Evolutionary conservation across 2,888 invertebrate genomes (phyloP).

Genomic region (Drosophila eohydei): DNA sequence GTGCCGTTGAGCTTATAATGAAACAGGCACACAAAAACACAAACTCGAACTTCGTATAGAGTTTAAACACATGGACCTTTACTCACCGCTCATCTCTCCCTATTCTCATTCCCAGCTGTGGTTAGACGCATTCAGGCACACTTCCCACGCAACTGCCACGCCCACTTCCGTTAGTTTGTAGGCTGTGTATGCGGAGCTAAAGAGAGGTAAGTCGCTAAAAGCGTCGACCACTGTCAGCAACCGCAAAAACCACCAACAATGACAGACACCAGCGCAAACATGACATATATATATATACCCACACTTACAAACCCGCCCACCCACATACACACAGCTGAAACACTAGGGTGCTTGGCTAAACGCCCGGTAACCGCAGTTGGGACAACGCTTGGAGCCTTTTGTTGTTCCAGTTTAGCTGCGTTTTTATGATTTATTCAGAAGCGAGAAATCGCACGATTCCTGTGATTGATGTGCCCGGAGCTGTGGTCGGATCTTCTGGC

Average conservation of each 20-base stretch:
- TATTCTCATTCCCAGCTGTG: conserved; percentile 2
- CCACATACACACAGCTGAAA: background rate
- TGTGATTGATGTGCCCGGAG: conserved; percentile 66
- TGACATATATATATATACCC: conserved; percentile 28
- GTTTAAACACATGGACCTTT: conserved; percentile 11
- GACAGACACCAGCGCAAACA: conserved; percentile 43
- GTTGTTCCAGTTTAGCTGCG: conserved; percentile 22
- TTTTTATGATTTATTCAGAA: conserved; percentile 73
- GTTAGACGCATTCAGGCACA: conserved; percentile 44
- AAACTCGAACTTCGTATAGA: conserved; percentile 12
- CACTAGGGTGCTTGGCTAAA: conserved; percentile 36
- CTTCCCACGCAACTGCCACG: conserved; percentile 60
- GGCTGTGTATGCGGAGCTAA: conserved; percentile 35
- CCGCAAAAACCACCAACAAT: conserved; percentile 74
- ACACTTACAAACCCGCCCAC: conserved; percentile 15
- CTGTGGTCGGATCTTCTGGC: conserved; percentile 26
- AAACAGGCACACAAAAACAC: conserved; percentile 40
- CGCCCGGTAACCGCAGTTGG: conserved; percentile 61
- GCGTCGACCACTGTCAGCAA: conserved; percentile 57
- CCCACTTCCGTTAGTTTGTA: conserved; percentile 59
- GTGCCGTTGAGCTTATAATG: conserved; percentile 75
- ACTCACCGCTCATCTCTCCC: background rate
- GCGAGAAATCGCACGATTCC: conserved; percentile 50
- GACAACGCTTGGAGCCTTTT: conserved; percentile 46
- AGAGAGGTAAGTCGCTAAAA: conserved; percentile 56